Base-by-base conservation (phyloP, 2,113 vertebrate genomes). In the Pagrus major region DNA sequence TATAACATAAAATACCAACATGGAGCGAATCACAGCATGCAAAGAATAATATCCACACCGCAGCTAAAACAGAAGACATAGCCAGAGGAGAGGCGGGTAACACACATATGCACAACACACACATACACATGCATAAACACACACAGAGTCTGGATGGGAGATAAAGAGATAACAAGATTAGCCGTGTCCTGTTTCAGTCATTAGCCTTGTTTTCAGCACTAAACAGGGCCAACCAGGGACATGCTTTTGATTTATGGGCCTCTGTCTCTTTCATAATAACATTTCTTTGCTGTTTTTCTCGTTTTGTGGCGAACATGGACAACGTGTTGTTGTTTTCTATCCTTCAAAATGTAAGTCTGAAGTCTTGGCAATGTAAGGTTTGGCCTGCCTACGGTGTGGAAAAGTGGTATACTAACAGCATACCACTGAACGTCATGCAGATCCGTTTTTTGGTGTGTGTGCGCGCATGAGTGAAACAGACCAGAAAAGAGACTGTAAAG, bases 81-180 rank as follows among this genome's bases (percentile, higher is more conserved):
- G 29, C 23, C 67, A 73, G 35, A 71, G 64, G 60, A 76, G 25
- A 44, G 42, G 44, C 2, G 11, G 31, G 35, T 75, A 65, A 61
- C 29, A 52, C 55, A 80, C 58, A 46, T 49, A 14, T 49, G 23
- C 65, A 81, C 61, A 66, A 81, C 61, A 71, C 65, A 49, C 59
- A 59, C 44, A 39, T 12, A 78, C 55, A 71, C 23, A 74, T 41
- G 18, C n/a, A 39, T 3, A 55, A 5, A 64, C 49, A 46, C 14
- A 84, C 42, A 68, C 52, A 72, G 35, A 66, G 82, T 78, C 80
- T 85, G 81, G 35, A 81, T 7, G 29, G 56, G 73, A 86, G 85
- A 88, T 83, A 85, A 86, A 80, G 84, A 87, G 89, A 90, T 91
- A 89, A 93, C 82, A 79, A 84, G 87, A 93, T 93, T 91, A 92